Evolutionary conservation across 2,113 vertebrate species (phyloP), one percentile per base, ranked within the genome.

Genomic region (Perccottus glenii): DNA sequence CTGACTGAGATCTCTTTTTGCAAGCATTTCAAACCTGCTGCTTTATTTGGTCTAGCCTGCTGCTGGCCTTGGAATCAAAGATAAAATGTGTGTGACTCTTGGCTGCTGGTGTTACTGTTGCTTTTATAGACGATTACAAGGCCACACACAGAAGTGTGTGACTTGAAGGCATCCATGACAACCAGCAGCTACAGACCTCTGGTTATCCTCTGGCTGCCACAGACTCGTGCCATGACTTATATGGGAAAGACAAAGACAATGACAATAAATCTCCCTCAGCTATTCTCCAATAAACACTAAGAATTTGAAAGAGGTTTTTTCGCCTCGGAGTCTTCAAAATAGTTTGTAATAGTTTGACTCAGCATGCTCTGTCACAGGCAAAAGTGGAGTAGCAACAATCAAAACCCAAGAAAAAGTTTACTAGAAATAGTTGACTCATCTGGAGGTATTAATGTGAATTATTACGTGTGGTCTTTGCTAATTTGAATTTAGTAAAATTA

Each of bases 331-430:
- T 8, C 15, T 63, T 38, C 68, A 61, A 73, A 64, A 49, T 40
- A 69, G 75, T 85, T 70, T 87, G 81, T 78, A 84, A 78, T 49
- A 69, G 64, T 82, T 87, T 77, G 60, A 85, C 60, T 80, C 45
- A 27, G 42, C 74, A 78, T 88, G 84, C 89, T 83, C 65, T 63
- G 82, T 85, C 78, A 66, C 77, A 84, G 80, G n/a, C n/a, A n/a
- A n/a, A n/a, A n/a, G n/a, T 77, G 19, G 19, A 27, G 19, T 27
- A 27, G 19, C 19, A 27, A 27, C 19, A 27, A 27, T 27, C 19
- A 27, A 27, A 27, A 27, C 19, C 19, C 19, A 27, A 27, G 19
- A 2, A 27, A n/a, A n/a, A n/a, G n/a, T 27, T 27, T 27, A 27
- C 19, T 43, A 43, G 42, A 43, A 43, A 11, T 43, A 43, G 6